These are phyloP conservation scores for Pipa parva DNA, from an alignment of 2,113 vertebrate genomes.

Conservation along the genomic window DNA sequence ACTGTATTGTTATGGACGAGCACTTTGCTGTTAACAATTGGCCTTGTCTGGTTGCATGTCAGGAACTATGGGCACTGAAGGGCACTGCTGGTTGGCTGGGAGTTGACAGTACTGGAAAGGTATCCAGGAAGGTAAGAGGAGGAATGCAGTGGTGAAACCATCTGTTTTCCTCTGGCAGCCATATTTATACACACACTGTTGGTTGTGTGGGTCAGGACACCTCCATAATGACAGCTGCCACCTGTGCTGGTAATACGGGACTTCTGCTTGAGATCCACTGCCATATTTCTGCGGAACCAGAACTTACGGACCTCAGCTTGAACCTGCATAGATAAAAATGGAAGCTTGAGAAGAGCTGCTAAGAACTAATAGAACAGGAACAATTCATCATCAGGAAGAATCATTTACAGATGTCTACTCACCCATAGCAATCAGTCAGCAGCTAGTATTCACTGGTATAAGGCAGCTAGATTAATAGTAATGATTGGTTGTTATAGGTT, in stretches of 20 bases:
- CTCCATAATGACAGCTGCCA: slow-evolving; percentile 70
- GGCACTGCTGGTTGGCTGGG: slow-evolving; percentile 42
- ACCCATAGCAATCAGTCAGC: too few relatives aligned
- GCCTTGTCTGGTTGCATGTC: too few relatives aligned
- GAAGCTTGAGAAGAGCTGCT: too few relatives aligned
- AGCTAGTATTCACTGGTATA: too few relatives aligned
- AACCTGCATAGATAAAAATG: too few relatives aligned
- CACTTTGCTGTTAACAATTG: too few relatives aligned
- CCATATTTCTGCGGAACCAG: slow-evolving; percentile 67
- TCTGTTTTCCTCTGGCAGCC: slow-evolving; percentile 41
- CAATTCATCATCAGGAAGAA: too few relatives aligned
- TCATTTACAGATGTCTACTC: too few relatives aligned
- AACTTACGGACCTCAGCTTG: slow-evolving; percentile 75
- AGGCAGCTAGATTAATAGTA: too few relatives aligned
- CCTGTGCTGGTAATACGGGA: slow-evolving; percentile 61
- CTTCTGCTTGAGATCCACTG: slow-evolving; percentile 70
- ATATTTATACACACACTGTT: slow-evolving; percentile 67
- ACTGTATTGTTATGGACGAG: too few relatives aligned
- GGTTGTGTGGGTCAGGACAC: slow-evolving; percentile 72
- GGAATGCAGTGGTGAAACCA: slow-evolving; percentile 42
- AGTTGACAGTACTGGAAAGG: slow-evolving; percentile 22
- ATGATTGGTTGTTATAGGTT: too few relatives aligned
- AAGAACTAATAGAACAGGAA: too few relatives aligned
- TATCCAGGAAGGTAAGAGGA: slow-evolving; percentile 47
- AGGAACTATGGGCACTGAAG: not conserved